These are phyloP conservation scores for Ganaspis brasiliensis DNA, from an alignment of 2,888 invertebrate genomes.

Conservation along the genomic window DNA sequence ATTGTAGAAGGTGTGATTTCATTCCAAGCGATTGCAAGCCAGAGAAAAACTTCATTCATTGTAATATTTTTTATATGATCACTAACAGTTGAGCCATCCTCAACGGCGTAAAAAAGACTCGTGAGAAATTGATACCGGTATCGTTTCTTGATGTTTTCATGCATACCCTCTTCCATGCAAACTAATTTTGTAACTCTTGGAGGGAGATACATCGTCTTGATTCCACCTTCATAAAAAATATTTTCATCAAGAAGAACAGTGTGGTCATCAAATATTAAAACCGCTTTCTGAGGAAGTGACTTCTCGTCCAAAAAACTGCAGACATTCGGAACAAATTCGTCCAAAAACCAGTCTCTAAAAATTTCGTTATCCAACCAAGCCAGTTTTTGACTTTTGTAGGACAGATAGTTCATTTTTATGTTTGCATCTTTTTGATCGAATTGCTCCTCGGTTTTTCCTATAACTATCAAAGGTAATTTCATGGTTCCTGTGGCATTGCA, in stretches of 20 bases:
- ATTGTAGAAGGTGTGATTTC: not conserved
- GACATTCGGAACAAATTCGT: not conserved
- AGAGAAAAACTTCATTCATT: conserved; percentile 11
- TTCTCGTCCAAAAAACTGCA: conserved; percentile 13
- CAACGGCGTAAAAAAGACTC: not conserved
- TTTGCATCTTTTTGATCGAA: not conserved
- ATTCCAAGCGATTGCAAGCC: conserved; percentile 16
- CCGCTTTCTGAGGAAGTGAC: not conserved
- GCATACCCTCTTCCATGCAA: conserved; percentile 19
- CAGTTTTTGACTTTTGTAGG: conserved; percentile 12
- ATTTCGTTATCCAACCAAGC: conserved; percentile 24
- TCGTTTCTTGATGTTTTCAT: conserved; percentile 2
- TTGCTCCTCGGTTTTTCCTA: not conserved
- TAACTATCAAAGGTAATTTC: conserved; percentile 4
- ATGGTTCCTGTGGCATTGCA: conserved; percentile 12
- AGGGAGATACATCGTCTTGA: conserved; percentile 14
- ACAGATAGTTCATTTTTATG: not conserved
- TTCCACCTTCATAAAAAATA: conserved; percentile 1
- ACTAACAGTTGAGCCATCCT: conserved; percentile 22
- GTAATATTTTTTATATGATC: conserved; percentile 18
- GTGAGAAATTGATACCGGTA: conserved; percentile 9
- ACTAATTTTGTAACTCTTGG: conserved; percentile 5
- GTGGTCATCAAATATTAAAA: conserved; percentile 15
- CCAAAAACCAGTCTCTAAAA: conserved; percentile 15
- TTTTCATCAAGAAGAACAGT: conserved; percentile 23